Percentiles rank a stretch among this genome's conserved stretches.
Conservation (phyloP, 2,113 vertebrate species). For the Oryzias celebensis region DNA sequence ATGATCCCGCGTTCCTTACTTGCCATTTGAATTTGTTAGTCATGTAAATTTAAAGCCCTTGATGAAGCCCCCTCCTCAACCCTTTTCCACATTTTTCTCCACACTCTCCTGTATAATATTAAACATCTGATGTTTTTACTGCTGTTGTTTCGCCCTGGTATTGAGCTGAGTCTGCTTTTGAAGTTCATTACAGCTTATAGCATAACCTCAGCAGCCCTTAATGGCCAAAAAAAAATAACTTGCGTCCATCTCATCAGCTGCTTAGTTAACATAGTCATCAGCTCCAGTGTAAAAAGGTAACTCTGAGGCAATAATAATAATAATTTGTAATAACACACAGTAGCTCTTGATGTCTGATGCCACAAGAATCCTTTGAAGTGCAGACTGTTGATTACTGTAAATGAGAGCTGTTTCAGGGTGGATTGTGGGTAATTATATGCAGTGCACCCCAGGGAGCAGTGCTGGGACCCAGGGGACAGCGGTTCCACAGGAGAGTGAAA, state of each 20-base stretch:
- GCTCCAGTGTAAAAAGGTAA: conserved; percentile 55
- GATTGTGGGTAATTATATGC: conserved; percentile 81
- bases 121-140: conserved; percentile 50
- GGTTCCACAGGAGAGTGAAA: conserved; percentile 74
- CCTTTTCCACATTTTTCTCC: conserved; percentile 24
- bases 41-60: conserved; percentile 69
- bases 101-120: conserved; percentile 54
- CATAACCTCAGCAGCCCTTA: conserved; percentile 54
- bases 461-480: conserved; percentile 70
- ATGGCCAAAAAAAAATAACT: conserved; percentile 41
- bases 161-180: conserved; percentile 65
- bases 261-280: conserved; percentile 58
- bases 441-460: conserved; percentile 76
- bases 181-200: conserved; percentile 61
- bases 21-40: conserved; percentile 68
- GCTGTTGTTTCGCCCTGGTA: conserved; percentile 61
- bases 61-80: conserved; percentile 45
- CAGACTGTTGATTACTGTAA: conserved; percentile 80
- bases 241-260: conserved; percentile 33
- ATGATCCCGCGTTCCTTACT: conserved; percentile 69
- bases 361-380: conserved; percentile 77
- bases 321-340: conserved; percentile 74
- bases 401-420: conserved; percentile 80
- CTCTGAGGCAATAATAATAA: conserved; percentile 70
- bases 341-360: conserved; percentile 66